phyloP scores from a whole-genome alignment of 2,797 vertebrate species.

The Echeneis naucrates region DNA sequence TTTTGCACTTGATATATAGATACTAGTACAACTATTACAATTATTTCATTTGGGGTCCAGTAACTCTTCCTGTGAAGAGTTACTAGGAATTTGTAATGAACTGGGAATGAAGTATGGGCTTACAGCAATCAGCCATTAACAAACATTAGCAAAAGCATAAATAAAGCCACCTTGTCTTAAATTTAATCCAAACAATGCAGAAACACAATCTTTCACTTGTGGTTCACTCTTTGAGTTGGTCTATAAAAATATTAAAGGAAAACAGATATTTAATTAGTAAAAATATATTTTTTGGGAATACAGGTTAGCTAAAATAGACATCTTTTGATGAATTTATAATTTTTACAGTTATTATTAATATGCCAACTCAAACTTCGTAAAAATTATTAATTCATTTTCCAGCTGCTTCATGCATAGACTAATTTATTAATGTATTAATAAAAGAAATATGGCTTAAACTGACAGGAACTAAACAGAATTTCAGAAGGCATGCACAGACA shows the following conservation, averaged over 20 bases:
- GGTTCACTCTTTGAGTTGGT: too few species aligned
- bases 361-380: not conserved
- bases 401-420: not conserved
- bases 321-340: conserved; percentile 8
- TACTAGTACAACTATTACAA: not conserved
- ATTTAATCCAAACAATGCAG: not conserved
- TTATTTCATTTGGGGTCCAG: not conserved
- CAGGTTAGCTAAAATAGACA: conserved; percentile 9
- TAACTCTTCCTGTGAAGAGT: too few species aligned
- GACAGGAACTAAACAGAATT: conserved; percentile 19
- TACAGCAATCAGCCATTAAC: not conserved
- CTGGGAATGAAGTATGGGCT: conserved; percentile 5
- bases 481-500: not conserved
- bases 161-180: not conserved
- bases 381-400: conserved; percentile 12
- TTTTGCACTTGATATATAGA: conserved; percentile 24
- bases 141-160: not conserved
- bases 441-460: conserved; percentile 1
- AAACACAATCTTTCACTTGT: conserved; percentile 4
- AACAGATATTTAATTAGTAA: not conserved
- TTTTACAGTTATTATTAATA: conserved; percentile 12
- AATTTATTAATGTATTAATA: conserved; percentile 25
- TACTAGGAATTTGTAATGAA: not conserved
- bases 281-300: conserved; percentile 16
- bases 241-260: too few species aligned